Conservation (phyloP, 1,140 invertebrate species). For the Babylonia areolata region DNA sequence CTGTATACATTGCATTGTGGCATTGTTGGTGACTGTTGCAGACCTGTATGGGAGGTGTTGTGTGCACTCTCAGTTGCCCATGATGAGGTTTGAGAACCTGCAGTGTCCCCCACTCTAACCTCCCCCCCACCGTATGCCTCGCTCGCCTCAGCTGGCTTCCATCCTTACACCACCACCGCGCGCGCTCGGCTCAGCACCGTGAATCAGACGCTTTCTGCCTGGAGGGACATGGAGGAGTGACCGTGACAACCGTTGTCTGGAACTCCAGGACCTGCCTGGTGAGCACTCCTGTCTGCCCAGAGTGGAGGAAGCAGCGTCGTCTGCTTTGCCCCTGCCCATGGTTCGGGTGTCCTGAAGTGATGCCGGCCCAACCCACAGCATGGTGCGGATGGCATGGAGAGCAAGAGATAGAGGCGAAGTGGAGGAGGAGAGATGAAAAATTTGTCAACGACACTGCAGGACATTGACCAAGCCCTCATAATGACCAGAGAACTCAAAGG, state of each 20-base stretch:
- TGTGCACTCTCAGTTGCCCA: constrained; percentile 23
- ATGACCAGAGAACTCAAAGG: constrained; percentile 18
- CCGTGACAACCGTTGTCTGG: constrained; percentile 17
- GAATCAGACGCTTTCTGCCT: background rate
- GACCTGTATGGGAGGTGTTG: background rate
- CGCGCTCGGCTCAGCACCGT: background rate
- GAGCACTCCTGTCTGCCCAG: background rate
- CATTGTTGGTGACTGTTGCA: background rate
- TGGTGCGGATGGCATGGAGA: background rate
- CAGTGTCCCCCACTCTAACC: constrained; percentile 34
- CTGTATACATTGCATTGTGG: no score
- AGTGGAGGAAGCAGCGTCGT: background rate
- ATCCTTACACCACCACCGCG: constrained; percentile 6
- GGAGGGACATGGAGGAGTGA: background rate
- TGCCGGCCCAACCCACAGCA: background rate
- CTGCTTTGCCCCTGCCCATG: background rate
- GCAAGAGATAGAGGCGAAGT: background rate
- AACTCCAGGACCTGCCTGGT: constrained; percentile 36
- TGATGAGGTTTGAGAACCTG: constrained; percentile 34
- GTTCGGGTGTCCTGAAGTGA: background rate
- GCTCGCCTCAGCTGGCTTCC: constrained; percentile 19
- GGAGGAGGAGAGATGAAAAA: constrained; percentile 16
- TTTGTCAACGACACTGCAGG: constrained; percentile 35
- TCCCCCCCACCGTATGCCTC: constrained; percentile 16
- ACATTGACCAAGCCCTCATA: constrained; percentile 24